Evolutionary conservation across 2,888 invertebrate genomes (phyloP), one percentile per base, ranked within the genome.

Genomic region (Philereme vetulata): DNA sequence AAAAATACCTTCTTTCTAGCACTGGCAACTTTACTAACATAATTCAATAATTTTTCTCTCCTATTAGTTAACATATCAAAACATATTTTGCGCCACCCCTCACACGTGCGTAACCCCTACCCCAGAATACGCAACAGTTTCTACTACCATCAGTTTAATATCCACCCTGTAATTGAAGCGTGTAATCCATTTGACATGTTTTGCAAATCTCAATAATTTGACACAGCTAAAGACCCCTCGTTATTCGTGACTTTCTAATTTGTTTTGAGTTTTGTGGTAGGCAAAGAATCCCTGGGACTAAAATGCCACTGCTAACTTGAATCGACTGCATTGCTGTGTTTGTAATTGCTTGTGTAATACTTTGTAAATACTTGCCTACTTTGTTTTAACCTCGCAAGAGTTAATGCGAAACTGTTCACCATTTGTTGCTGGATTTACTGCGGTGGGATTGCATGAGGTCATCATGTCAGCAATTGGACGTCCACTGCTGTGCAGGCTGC

Each of bases 101-200:
- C 7, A 38, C 38, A 38, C 38, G 38, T 38, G 38, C 38, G 8
- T 38, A 4, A 62, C 78, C 72, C 82, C 78, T 70, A 68, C 56
- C 62, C 66, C 89, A 90, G 38, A 89, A 88, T 89, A 88, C 78
- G 74, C n/a, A 35, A 47, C 47, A 56, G 51, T 40, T 21, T 9
- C 50, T 33, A 36, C 42, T n/a, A 45, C 38, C 73, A 74, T 71
- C 67, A 67, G 62, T 71, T 81, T 80, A 78, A 82, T 84, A 81
- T 81, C 74, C 61, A 64, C 55, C 64, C 66, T 66, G 51, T 88
- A 88, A 91, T 89, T 90, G 88, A 84, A 87, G 84, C 91, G 88
- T 84, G 84, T 89, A 90, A 91, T 89, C 78, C 80, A 76, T 82
- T 75, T 82, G 88, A 90, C 86, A 88, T 90, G 87, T 90, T 90